Conservation (phyloP, 2,797 vertebrate genomes). For the Presbytis comata region DNA sequence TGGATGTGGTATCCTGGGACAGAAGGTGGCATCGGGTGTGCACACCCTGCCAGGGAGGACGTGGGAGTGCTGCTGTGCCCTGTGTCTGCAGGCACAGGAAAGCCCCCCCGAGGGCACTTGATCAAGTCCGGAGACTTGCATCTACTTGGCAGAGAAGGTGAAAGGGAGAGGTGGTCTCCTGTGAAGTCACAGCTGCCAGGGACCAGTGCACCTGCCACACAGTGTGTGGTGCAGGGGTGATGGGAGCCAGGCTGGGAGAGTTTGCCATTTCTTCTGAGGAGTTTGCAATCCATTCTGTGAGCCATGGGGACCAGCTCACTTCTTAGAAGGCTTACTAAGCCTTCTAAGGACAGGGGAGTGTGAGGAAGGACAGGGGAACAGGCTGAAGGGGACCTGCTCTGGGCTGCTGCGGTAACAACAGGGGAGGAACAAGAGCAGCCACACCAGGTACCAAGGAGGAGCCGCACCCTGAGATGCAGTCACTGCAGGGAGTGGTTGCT, state of each 20-base stretch:
- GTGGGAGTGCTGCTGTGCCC: no score
- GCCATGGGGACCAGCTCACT: neutral
- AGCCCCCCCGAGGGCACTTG: neutral
- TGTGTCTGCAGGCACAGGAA: no score
- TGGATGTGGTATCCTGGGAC: neutral
- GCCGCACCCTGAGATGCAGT: fast-evolving
- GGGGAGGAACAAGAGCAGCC: neutral
- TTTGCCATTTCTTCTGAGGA: neutral
- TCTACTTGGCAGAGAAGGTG: neutral
- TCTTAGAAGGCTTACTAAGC: neutral
- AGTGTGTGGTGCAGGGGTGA: neutral
- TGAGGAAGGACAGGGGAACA: neutral
- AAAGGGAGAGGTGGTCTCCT: neutral
- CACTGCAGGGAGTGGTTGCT: neutral
- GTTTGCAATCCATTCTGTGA: neutral
- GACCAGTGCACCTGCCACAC: neutral
- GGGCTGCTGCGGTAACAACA: neutral
- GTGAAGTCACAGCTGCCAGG: fast-evolving
- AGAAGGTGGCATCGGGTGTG: neutral
- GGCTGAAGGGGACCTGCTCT: neutral
- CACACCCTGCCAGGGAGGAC: neutral
- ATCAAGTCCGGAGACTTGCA: fast-evolving
- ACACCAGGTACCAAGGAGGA: neutral
- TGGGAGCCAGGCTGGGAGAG: neutral
- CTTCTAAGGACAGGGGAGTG: neutral